phyloP scores from a whole-genome alignment of 2,797 vertebrate species.

The Buphagus erythrorhynchus region DNA sequence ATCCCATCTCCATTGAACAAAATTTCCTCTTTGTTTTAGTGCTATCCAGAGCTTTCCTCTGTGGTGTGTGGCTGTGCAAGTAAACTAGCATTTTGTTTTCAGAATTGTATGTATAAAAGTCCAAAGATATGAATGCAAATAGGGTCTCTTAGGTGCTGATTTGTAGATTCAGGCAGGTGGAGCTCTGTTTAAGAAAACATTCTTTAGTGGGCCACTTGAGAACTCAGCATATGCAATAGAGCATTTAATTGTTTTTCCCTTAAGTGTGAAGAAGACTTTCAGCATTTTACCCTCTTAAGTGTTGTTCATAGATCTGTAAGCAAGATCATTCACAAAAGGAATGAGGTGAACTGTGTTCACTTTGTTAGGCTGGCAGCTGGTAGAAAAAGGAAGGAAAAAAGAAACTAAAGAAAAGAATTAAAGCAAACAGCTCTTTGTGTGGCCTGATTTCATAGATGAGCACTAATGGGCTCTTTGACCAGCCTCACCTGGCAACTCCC shows the following conservation, averaged over 20 bases:
- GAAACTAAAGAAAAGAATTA: background rate
- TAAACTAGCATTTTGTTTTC: background rate
- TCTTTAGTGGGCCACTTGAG: background rate
- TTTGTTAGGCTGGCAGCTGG: background rate
- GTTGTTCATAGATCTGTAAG: background rate
- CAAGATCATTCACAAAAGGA: background rate
- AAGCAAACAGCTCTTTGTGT: background rate
- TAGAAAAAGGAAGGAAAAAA: background rate
- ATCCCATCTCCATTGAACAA: background rate
- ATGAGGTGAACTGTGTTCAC: background rate
- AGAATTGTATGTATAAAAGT: background rate
- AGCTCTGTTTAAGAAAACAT: background rate
- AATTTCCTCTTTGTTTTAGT: background rate
- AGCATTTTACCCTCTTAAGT: background rate
- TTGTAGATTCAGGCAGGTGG: background rate
- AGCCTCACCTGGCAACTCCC: rapidly evolving
- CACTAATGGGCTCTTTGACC: background rate
- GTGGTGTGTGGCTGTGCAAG: background rate
- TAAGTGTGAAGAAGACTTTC: background rate
- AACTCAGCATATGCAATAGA: background rate
- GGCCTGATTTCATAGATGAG: background rate
- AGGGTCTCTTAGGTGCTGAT: background rate
- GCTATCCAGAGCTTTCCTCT: background rate
- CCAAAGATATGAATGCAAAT: background rate
- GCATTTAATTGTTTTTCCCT: background rate